Evolutionary conservation across 1,140 invertebrate species (phyloP).

Genomic region (Sogatella furcifera): DNA sequence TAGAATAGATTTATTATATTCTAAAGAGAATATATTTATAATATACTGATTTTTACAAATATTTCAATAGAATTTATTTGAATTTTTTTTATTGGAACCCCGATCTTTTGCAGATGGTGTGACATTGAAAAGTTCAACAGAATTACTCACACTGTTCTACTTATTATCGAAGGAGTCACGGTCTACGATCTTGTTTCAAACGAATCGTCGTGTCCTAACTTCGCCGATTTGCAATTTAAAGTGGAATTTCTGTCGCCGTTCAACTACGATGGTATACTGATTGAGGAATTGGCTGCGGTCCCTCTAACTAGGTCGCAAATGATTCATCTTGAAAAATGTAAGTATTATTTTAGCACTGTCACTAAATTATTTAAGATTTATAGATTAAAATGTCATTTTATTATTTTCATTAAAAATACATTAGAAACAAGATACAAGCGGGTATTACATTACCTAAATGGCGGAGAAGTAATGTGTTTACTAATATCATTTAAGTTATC

Average conservation of each 20-base stretch:
- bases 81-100: not conserved
- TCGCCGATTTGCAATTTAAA: constrained; percentile 46
- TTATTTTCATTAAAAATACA: too few species aligned
- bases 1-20: too few species aligned
- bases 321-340: constrained; percentile 43
- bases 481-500: too few species aligned
- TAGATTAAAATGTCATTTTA: too few species aligned
- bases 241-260: constrained; percentile 63
- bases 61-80: not conserved
- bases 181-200: constrained; percentile 57
- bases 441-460: too few species aligned
- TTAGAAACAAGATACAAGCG: too few species aligned
- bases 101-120: constrained; percentile 55
- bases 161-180: constrained; percentile 69
- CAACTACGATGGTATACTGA: constrained; percentile 53
- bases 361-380: not conserved
- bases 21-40: too few species aligned
- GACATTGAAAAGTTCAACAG: constrained; percentile 56
- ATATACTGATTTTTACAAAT: too few species aligned
- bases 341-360: constrained; percentile 3
- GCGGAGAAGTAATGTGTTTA: too few species aligned
- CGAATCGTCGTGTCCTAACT: constrained; percentile 45
- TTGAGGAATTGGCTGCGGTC: constrained; percentile 64
- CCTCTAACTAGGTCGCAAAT: constrained; percentile 58
- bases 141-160: constrained; percentile 54